Evolutionary conservation across 2,797 vertebrate species (phyloP), one percentile per base, ranked within the genome.

Genomic region (Loriculus beryllinus): DNA sequence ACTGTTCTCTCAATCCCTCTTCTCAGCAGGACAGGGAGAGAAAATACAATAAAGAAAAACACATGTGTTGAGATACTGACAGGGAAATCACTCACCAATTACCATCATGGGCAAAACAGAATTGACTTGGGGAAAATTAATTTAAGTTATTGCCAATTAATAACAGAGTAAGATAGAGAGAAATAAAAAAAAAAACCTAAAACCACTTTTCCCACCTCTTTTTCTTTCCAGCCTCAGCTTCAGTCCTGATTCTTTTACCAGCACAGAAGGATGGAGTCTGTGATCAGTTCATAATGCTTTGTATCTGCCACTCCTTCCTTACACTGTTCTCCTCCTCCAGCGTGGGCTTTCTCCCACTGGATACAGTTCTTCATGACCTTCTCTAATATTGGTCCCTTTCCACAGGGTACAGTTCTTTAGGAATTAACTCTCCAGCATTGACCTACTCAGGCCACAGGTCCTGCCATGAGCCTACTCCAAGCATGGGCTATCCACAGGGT

Each of bases 321-420:
- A 33, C 7, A 4, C 28, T 40, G 8, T 42, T 89, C 4, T 12
- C 18, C 19, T 59, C 16, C 18, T 74, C 9, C 35, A n/a, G 21
- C 40, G 20, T 5, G 6, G 23, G 17, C 5, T 43, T 6, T 5
- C 18, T 75, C 26, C 22, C 17, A 22, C 2, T 13, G 14, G 33
- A 62, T 15, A 9, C 4, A 15, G 12, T 54, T 83, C 47, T 62
- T 82, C 29, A 52, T 1, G 9, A 39, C 6, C 17, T 83, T 64
- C 26, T 72, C 40, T 1, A 3, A 2, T 0, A 1, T 16, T 8
- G 3, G 17, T 37, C 45, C 49, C 3, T 69, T 74, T 56, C 10
- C 33, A 47, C n/a, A 47, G 10, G 16, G 37, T 33, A 10, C 20
- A 68, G 17, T 33, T 11, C 40, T 54, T 54, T 28, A 52, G 22